A percentile compares a stretch with the other conserved stretches of the same genome.
Evolutionary conservation across 2,888 invertebrate genomes (phyloP).

Genomic region (Plebejus argus): DNA sequence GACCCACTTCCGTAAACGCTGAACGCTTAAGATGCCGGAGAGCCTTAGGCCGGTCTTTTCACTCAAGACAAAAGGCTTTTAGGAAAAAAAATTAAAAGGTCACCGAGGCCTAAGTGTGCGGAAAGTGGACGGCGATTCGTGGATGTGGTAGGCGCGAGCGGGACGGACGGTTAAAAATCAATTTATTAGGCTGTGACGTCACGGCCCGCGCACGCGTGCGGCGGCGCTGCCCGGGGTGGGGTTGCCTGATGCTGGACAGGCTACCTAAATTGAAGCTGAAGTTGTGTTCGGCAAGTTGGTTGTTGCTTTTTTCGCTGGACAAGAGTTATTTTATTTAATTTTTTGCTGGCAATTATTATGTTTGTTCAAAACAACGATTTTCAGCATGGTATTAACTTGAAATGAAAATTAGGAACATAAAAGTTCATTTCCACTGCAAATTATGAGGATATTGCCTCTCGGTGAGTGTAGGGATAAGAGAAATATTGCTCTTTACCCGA

Average conservation of each 20-base stretch:
- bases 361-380: no score
- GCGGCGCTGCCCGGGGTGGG: constrained; percentile 63
- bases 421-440: no score
- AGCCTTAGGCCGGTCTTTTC: constrained; percentile 62
- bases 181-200: constrained; percentile 81
- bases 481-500: background rate
- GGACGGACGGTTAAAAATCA: constrained; percentile 75
- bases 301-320: background rate
- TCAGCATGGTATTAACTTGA: no score
- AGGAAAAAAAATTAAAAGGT: constrained; percentile 72
- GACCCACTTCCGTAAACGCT: constrained; percentile 44
- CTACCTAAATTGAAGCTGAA: constrained; percentile 35
- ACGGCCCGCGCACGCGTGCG: constrained; percentile 70
- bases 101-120: constrained; percentile 66
- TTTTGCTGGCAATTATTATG: no score
- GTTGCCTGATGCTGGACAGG: constrained; percentile 55
- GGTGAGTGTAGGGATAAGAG: background rate
- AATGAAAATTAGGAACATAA: no score
- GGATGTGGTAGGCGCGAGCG: constrained; percentile 46
- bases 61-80: constrained; percentile 70
- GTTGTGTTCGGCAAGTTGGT: no score
- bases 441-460: no score
- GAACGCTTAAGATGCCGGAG: constrained; percentile 54
- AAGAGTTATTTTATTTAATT: no score
- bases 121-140: constrained; percentile 55